Conservation (phyloP, 2,113 vertebrate species). For the Syrmaticus mikado region DNA sequence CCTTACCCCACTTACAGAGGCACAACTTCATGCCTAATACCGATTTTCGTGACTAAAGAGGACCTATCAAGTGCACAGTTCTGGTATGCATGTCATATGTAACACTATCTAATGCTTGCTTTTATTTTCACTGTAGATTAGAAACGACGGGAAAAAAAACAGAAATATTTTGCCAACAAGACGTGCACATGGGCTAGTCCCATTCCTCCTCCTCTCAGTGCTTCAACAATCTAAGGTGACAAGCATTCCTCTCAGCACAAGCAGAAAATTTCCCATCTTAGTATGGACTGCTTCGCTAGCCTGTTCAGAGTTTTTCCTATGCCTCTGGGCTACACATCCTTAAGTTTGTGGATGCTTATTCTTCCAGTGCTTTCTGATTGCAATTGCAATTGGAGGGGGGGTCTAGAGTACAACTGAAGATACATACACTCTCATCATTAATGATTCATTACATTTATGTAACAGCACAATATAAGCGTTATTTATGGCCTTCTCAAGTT, state of each 20-base stretch:
- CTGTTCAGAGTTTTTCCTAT: not conserved
- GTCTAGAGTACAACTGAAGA: not conserved
- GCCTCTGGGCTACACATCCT: not conserved
- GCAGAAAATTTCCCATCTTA: not conserved
- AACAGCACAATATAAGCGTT: not conserved
- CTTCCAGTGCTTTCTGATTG: not conserved
- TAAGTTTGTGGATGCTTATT: not conserved
- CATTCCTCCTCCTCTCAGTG: not conserved
- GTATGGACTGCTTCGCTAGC: not conserved
- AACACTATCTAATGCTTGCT: not conserved
- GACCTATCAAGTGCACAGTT: not conserved
- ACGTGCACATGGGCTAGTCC: accelerated
- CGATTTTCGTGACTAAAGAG: not conserved
- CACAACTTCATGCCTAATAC: not conserved
- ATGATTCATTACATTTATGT: not conserved
- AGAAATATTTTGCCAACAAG: not conserved
- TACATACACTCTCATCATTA: not conserved
- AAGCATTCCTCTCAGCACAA: not conserved
- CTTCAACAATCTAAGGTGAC: not conserved
- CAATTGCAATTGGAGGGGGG: not conserved
- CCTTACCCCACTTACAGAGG: not conserved
- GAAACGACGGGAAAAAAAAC: not conserved
- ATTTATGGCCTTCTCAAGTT: not conserved
- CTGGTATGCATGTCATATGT: not conserved
- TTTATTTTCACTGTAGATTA: not conserved